Evolutionary conservation across 2,113 vertebrate species (phyloP), one percentile per base, ranked within the genome.

Genomic region (Syngnathus scovelli): DNA sequence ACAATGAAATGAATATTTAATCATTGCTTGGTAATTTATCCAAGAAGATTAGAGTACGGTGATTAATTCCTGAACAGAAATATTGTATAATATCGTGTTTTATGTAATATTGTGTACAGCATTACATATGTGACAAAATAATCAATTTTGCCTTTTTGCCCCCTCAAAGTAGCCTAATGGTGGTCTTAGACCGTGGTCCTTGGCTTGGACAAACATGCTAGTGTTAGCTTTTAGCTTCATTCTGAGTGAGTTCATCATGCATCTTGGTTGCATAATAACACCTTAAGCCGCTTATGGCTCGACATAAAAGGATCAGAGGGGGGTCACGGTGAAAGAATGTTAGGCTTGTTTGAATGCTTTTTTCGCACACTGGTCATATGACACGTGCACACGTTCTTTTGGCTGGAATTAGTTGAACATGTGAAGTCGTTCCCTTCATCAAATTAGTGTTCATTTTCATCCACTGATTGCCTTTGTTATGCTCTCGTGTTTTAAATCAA

Each of bases 341-440:
- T 49, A 44, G 64, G 70, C 75, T 82, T 84, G 76, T 82, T 69
- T 70, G 54, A 80, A 75, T 66, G 38, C 58, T 51, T 65, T 81
- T 80, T 78, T 70, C 77, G 72, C 54, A 1, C 49, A 13, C 23
- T 58, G 76, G 86, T 92, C 92, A 90, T 80, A 80, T 92, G 91
- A 90, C 76, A 9, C 23, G 63, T 54, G 54, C 41, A 5, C 7
- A 1, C 60, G 43, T 59, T 72, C 37, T 79, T 88, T 80, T 64
- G 60, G 56, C 61, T 11, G 0, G 15, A 76, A n/a, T 66, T 66
- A 58, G 51, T 74, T 0, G 1, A 56, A 67, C 59, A 21, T 58
- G 46, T 43, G 51, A 52, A 77, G 60, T 55, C 38, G 56, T 76
- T 64, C 23, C 11, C 39, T 71, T 37, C 13, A 43, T 62, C 61